phyloP scores from a whole-genome alignment of 2,113 vertebrate genomes.

The Marmota monax region DNA sequence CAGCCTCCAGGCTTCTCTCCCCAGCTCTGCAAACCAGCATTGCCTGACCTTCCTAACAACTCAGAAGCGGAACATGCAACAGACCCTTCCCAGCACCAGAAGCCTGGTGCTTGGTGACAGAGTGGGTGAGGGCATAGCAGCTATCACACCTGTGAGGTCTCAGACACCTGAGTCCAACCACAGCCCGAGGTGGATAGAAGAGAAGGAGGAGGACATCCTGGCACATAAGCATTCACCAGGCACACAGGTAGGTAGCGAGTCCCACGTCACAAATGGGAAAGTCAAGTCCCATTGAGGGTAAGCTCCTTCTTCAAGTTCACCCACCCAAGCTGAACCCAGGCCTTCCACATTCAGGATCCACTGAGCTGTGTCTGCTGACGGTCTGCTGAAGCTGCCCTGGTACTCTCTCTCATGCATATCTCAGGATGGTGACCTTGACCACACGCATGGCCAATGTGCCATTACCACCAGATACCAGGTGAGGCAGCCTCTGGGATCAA shows the following conservation, averaged over 20 bases:
- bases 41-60: background rate
- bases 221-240: background rate
- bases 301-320: background rate
- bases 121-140: no score
- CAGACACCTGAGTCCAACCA: background rate
- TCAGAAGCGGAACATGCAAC: background rate
- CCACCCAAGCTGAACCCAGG: background rate
- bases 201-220: background rate
- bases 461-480: background rate
- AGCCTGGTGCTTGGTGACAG: background rate
- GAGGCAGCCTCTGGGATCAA: background rate
- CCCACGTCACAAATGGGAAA: background rate
- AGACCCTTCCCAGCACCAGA: background rate
- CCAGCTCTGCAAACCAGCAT: background rate
- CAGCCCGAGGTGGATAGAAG: background rate
- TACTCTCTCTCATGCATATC: no score
- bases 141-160: background rate
- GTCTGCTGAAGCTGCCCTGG: background rate
- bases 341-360: background rate
- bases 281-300: background rate
- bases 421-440: background rate
- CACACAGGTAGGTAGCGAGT: background rate
- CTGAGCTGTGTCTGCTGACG: background rate
- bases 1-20: background rate
- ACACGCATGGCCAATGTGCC: accelerated